Evolutionary conservation across 2,113 vertebrate species (phyloP).

Genomic region (Rhinichthys klamathensis): DNA sequence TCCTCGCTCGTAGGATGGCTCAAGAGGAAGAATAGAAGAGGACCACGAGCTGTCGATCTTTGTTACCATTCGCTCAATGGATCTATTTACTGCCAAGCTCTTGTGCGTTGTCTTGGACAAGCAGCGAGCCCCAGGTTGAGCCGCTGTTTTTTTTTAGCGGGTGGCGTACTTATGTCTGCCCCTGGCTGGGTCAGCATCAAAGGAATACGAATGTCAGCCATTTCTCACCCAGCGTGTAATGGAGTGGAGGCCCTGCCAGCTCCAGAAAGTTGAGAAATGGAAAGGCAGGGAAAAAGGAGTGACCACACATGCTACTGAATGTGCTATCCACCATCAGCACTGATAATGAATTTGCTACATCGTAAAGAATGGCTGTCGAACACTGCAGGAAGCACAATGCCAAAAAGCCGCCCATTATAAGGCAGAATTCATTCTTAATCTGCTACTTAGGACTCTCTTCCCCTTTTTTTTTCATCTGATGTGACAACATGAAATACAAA

Average conservation of each 20-base stretch:
- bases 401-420: neutral
- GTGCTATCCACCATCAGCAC: neutral
- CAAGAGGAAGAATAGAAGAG: constrained; percentile 81
- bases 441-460: neutral
- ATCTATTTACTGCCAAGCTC: constrained; percentile 80
- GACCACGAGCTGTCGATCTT: constrained; percentile 83
- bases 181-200: constrained; percentile 68
- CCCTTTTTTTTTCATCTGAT: neutral
- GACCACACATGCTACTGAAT: constrained; percentile 27
- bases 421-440: neutral
- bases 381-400: neutral
- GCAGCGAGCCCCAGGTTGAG: constrained; percentile 71
- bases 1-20: constrained; percentile 76
- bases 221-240: constrained; percentile 73
- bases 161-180: constrained; percentile 67
- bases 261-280: constrained; percentile 22
- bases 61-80: constrained; percentile 81
- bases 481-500: neutral
- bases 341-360: constrained; percentile 16
- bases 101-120: constrained; percentile 66
- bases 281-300: neutral
- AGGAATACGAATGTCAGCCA: constrained; percentile 76
- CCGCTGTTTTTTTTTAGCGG: constrained; percentile 66
- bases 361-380: neutral
- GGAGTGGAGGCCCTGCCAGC: constrained; percentile 63